Evolutionary conservation across 2,888 invertebrate genomes (phyloP), one percentile per base, ranked within the genome.

Genomic region (Steinernema hermaphroditum): DNA sequence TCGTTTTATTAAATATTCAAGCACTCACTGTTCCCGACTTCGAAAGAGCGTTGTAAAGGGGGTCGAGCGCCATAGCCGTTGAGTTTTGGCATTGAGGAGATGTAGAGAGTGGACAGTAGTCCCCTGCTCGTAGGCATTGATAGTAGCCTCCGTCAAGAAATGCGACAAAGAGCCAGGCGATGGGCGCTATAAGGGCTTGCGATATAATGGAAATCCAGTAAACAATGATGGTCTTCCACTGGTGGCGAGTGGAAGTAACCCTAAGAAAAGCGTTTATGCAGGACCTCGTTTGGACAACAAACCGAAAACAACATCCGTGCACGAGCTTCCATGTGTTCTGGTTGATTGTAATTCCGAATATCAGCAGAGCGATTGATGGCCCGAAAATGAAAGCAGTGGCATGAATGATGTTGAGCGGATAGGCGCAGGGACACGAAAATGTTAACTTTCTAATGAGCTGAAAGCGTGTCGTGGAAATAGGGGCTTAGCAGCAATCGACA

Each of bases 131-230:
- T 44, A 80, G 75, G 43, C 83, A 83, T 8, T 77, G 72, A 72
- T 81, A 83, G 69, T 83, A 83, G 16, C 81, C 77, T 72, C 83
- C 83, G 72, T 83, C 82, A 0, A 83, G 76, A 46, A 83, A 82
- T 0, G 81, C 81, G 2, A 83, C 83, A 68, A 83, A 83, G 0
- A 83, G 77, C 83, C 83, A 83, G 0, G 81, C 83, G 0, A 81
- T 76, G 0, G 83, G 83, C 8, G 83, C 83, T 0, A 83, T 78
- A 22, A 77, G 76, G 0, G 81, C 76, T 71, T 82, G 82, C 0
- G 77, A 76, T 27, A 82, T 16, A 16, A 78, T 78, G 71, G 78
- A 75, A 14, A 73, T 49, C 83, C 83, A 83, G 32, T 82, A 82
- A 0, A 81, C 78, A 49, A 75, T 76, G 0, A 77, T 77, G 0